These are phyloP conservation scores for Daboia siamensis DNA, from an alignment of 2,113 vertebrate species.

Conservation along the genomic window DNA sequence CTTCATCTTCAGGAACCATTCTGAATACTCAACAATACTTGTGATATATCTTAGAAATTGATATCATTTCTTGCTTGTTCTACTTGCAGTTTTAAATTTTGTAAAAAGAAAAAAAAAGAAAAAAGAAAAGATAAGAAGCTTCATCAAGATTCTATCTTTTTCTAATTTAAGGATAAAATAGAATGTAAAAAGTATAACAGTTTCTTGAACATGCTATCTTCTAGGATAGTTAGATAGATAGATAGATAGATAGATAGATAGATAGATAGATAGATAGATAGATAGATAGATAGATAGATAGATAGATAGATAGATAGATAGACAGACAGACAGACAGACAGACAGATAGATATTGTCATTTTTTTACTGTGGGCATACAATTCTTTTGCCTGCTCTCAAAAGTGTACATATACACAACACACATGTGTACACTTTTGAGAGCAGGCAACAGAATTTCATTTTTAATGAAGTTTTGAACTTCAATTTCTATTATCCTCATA, in stretches of 20 bases:
- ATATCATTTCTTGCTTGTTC: neutral
- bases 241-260: too few relatives aligned
- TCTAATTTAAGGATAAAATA: neutral
- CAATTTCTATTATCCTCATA: neutral
- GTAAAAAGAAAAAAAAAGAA: neutral
- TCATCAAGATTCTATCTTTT: neutral
- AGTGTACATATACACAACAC: too few relatives aligned
- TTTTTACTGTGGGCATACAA: too few relatives aligned
- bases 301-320: too few relatives aligned
- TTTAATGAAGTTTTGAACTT: neutral
- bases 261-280: too few relatives aligned
- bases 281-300: too few relatives aligned
- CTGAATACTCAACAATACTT: neutral
- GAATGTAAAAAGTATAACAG: neutral
- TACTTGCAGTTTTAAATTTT: neutral
- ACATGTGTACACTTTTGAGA: too few relatives aligned
- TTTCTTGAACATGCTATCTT: neutral
- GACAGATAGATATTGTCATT: too few relatives aligned
- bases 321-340: too few relatives aligned
- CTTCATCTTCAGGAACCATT: neutral
- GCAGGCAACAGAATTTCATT: too few relatives aligned
- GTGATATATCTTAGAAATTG: neutral
- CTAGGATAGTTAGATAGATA: neutral
- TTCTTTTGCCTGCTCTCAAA: too few relatives aligned
- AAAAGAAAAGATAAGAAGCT: neutral